Evolutionary conservation across 2,888 invertebrate genomes (phyloP), one percentile per base, ranked within the genome.

Genomic region (Trissolcus brochymenae): DNA sequence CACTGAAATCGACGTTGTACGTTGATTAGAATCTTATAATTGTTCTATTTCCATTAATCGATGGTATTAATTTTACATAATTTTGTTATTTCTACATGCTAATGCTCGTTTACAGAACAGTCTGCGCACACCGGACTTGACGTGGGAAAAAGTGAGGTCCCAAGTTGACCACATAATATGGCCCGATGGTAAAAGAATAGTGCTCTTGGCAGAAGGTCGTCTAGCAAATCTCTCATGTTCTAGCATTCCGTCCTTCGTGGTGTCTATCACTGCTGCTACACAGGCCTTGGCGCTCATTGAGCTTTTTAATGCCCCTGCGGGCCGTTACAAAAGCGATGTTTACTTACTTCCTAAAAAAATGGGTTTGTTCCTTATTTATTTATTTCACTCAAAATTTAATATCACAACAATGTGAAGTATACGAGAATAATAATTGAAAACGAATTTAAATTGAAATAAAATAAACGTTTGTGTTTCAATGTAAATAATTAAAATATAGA

Each of bases 141-240:
- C 97, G 67, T 98, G 98, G 98, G 98, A 99, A 90, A 95, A 97
- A 86, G 98, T 99, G 0, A 92, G 98, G 62, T 97, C 98, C 29
- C 98, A 98, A 91, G 98, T 99, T 51, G 98, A 99, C 90, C 98
- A 99, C 90, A 96, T 99, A 81, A 97, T 98, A 83, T 99, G 98
- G 98, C 98, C 98, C 9, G 97, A 96, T 90, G 97, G 98, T 77
- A 98, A 98, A 90, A 93, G 98, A 76, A 96, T 98, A 82, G 95
- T 98, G 64, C 90, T 98, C 16, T 91, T 98, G 76, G 98, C 98
- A 1, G 98, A 98, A 90, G 99, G 99, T 43, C 93, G 98, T 4
- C 92, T 99, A 60, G 98, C 98, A 60, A 99, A 99, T 91, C 91
- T 97, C 79, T 98, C 98, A 85, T 99, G 98, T 88, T 98, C 98